Evolutionary conservation across 92 coral and sea anemone species (phyloP), one percentile per base, ranked within the genome.

Genomic region (Zoanthus solanderi): DNA sequence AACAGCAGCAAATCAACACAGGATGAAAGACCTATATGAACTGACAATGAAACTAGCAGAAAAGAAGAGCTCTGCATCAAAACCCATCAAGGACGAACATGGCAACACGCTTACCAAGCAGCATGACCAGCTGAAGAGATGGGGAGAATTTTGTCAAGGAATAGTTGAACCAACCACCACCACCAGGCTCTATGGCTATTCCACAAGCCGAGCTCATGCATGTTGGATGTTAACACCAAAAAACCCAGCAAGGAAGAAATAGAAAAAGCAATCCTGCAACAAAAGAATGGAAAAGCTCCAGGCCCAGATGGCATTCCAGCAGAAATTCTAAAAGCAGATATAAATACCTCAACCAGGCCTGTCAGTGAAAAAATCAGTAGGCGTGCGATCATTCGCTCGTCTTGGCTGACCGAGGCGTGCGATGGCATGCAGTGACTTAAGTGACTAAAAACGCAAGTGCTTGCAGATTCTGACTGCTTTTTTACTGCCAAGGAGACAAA

Each of bases 241-340:
- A 84, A 84, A 73, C 73, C 73, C 79, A 84, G 71, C 72, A 73
- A 58, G 57, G 71, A 84, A 31, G 88, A 84, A 84, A 74, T 84
- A 50, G 66, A 23, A 84, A 72, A 42, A 72, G 88, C 79, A 48
- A 84, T 84, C 10, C 17, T 28, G 80, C 72, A 71, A 32, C 79
- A 71, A 72, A 72, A 69, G 48, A 83, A 83, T 47, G 78, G 87
- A 47, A 83, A 83, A 69, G 87, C 78, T 16, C 44, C 52, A n/a
- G 87, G 87, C 0, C 87, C 87, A 14, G 87, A 83, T 83, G 78
- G 47, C 17, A 84, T 84, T 50, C 88, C 79, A 53, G 88, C 71
- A 29, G 88, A 84, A 52, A 57, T 72, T 60, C 79, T 84, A 54
- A 84, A 72, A 13, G 88, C 88, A 52, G 80, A 71, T 71, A 16